Evolutionary conservation across 2,797 vertebrate genomes (phyloP).

Genomic region (Paguma larvata): DNA sequence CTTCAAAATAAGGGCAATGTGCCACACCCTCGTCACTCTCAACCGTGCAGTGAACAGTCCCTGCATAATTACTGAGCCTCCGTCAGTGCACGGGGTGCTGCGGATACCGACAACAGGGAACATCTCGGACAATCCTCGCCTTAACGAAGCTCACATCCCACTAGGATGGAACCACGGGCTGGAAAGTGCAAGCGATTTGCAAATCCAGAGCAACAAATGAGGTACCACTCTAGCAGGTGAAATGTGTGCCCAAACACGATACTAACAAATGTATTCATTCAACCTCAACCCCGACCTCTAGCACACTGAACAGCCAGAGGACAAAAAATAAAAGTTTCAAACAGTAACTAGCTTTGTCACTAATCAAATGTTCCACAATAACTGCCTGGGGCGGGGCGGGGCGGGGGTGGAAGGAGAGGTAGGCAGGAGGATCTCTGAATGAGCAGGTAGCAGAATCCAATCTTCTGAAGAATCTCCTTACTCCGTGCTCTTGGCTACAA

Average conservation of each 20-base stretch:
- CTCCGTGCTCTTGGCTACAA: not conserved
- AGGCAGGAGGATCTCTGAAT: not conserved
- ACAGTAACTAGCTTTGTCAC: constrained; percentile 3
- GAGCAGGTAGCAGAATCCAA: not conserved
- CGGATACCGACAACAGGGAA: not conserved
- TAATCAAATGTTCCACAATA: not conserved
- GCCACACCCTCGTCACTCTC: not conserved
- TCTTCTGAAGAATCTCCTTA: not conserved
- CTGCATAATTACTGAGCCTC: not conserved
- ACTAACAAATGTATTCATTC: not conserved
- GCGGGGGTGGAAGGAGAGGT: not conserved
- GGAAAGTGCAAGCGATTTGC: not conserved
- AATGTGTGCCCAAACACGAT: not conserved
- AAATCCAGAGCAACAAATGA: not conserved
- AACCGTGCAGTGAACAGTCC: constrained; percentile 2
- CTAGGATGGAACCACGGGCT: not conserved
- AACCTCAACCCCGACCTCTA: not conserved
- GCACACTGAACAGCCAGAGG: not conserved
- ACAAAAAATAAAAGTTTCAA: constrained; percentile 23
- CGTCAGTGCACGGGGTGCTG: not conserved
- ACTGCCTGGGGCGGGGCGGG: not conserved
- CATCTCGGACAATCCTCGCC: not conserved
- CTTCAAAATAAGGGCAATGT: constrained; percentile 5
- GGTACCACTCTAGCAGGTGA: not conserved
- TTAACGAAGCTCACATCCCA: not conserved